Evolutionary conservation across 2,113 vertebrate genomes (phyloP).

Genomic region (pig (Sus scrofa)): DNA sequence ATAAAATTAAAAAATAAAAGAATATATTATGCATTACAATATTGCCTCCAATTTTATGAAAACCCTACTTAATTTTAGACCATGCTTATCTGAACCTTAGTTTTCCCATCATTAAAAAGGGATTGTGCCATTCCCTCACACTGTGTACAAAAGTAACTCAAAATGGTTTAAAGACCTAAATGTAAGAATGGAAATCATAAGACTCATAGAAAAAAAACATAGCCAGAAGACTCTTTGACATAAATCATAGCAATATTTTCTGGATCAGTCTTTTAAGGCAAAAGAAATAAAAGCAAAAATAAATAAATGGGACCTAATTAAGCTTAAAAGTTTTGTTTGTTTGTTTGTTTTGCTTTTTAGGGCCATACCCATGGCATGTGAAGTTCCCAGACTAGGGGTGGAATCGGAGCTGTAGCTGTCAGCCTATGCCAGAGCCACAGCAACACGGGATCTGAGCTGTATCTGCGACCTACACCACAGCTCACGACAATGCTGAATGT

Average conservation of each 20-base stretch:
- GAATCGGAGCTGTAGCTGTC: too few relatives aligned
- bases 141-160: background rate
- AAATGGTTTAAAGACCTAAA: background rate
- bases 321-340: background rate
- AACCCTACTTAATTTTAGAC: background rate
- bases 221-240: background rate
- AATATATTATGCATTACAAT: background rate
- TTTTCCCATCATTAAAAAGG: background rate
- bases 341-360: too few relatives aligned
- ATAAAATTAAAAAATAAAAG: background rate
- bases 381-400: too few relatives aligned
- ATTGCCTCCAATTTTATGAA: background rate
- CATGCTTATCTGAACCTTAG: background rate
- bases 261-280: background rate
- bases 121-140: background rate
- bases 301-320: background rate
- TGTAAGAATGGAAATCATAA: background rate
- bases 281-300: background rate
- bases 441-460: too few relatives aligned
- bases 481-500: too few relatives aligned
- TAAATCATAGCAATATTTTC: background rate
- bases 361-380: too few relatives aligned
- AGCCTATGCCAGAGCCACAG: too few relatives aligned
- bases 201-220: background rate
- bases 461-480: too few relatives aligned